Evolutionary conservation across 2,113 vertebrate genomes (phyloP).

Genomic region (Anguilla rostrata): DNA sequence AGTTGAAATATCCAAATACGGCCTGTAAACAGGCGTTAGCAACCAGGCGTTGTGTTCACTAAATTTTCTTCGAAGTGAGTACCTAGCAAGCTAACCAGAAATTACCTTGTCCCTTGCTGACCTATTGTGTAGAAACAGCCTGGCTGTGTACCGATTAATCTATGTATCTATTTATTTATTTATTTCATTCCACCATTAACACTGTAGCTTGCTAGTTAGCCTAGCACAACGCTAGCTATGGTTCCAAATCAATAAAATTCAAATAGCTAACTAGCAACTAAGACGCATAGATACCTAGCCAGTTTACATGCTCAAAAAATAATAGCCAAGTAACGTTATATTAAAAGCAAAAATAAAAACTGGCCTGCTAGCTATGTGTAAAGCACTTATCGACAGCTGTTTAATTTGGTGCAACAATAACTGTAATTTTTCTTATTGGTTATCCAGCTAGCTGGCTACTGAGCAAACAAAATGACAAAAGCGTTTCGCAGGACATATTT

Average conservation of each 20-base stretch:
- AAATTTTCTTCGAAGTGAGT: not conserved
- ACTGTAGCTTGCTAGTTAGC: not conserved
- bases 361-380: not conserved
- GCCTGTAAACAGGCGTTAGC: not conserved
- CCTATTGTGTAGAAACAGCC: conserved; percentile 7
- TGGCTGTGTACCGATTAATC: not conserved
- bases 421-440: not conserved
- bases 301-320: not conserved
- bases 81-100: not conserved
- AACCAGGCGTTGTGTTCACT: not conserved
- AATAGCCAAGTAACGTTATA: not conserved
- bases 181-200: conserved; percentile 33
- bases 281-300: not conserved
- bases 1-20: conserved; percentile 1
- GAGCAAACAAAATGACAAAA: conserved; percentile 22
- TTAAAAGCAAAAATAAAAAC: not conserved
- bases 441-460: conserved; percentile 16
- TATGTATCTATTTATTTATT: conserved; percentile 32
- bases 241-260: not conserved
- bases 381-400: conserved; percentile 19
- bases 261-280: not conserved
- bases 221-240: not conserved
- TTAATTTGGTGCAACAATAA: conserved; percentile 29
- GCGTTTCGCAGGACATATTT: not conserved
- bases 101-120: not conserved